Base-by-base conservation (phyloP, 2,797 vertebrate species). In the Hippoglossus hippoglossus region DNA sequence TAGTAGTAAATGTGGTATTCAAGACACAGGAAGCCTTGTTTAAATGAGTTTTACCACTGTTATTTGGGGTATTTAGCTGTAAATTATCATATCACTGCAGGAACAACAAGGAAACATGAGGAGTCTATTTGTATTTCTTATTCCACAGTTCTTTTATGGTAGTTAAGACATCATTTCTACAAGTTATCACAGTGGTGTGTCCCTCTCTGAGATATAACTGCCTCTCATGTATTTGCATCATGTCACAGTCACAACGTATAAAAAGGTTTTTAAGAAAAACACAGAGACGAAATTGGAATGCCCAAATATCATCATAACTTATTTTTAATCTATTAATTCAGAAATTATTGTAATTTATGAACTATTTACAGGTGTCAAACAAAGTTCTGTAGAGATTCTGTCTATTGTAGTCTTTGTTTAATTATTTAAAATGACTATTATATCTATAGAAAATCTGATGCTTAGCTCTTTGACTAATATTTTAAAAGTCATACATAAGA, bases 1-100 rank as follows among this genome's bases (percentile, higher is more conserved):
- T 26, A 49, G 69, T 26, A 65, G 24, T 50, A 18, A 13, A 36
- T 47, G 60, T 70, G 24, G 9, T 3, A 51, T 77, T 63, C 46
- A 44, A 68, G 19, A 16, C 10, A 25, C 49, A 39, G 53, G n/a
- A 56, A 25, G 24, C 39, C 6, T 46, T 2, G n/a, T 44, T 24
- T 19, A 25, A 44, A 41, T 18, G 22, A 22, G 1, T 22, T 22
- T 22, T 22, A 22, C 22, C 22, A 22, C 22, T 22, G 28, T 46
- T 34, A 28, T 31, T 70, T 62, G 3, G 60, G 51, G 28, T 5
- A 36, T 62, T 21, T 16, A 56, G 52, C 7, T 34, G 25, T 24
- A 60, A 5, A 55, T 44, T 26, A 15, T 12, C 36, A 1, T 31
- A 22, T 60, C 26, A 12, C 11, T 39, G 15, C 47, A 50, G 50